Conservation (phyloP, 2,888 invertebrate genomes). For the Platycheirus rosarum region DNA sequence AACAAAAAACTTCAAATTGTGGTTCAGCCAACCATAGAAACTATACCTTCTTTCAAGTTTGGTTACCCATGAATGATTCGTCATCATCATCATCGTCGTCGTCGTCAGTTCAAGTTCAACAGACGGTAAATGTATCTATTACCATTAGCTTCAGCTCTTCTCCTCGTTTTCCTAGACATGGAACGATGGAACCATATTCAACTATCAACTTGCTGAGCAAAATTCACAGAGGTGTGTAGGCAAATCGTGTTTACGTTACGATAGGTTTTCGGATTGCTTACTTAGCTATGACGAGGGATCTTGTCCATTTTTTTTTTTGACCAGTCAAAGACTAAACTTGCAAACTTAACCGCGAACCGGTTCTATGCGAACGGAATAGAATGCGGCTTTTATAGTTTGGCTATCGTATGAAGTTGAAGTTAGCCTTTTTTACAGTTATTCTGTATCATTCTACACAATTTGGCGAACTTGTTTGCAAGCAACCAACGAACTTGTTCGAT, state of each 20-base stretch:
- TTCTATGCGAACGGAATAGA: neutral
- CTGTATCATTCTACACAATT: constrained; percentile 1
- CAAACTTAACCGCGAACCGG: constrained; percentile 1
- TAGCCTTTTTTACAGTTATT: neutral
- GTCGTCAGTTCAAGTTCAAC: constrained; percentile 56
- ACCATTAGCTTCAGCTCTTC: constrained; percentile 4
- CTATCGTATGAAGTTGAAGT: neutral
- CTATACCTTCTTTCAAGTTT: neutral
- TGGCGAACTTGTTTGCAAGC: constrained; percentile 37
- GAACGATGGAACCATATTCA: no score
- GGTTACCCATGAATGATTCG: constrained; percentile 45
- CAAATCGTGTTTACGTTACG: neutral
- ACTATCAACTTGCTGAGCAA: no score
- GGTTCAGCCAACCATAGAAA: constrained; percentile 2
- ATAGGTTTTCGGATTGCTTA: neutral
- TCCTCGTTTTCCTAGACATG: neutral
- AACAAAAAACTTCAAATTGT: constrained; percentile 20
- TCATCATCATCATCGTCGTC: constrained; percentile 41
- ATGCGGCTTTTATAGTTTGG: neutral
- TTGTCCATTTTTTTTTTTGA: constrained; percentile 1
- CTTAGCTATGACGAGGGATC: constrained; percentile 1
- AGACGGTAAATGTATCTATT: constrained; percentile 53
- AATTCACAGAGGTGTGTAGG: constrained; percentile 5
- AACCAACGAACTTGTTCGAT: constrained; percentile 4
- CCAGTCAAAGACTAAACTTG: constrained; percentile 2